Percentiles rank a stretch among this genome's conserved stretches.
phyloP scores from a whole-genome alignment of 2,797 vertebrate genomes.

The Eidolon dupreanum region DNA sequence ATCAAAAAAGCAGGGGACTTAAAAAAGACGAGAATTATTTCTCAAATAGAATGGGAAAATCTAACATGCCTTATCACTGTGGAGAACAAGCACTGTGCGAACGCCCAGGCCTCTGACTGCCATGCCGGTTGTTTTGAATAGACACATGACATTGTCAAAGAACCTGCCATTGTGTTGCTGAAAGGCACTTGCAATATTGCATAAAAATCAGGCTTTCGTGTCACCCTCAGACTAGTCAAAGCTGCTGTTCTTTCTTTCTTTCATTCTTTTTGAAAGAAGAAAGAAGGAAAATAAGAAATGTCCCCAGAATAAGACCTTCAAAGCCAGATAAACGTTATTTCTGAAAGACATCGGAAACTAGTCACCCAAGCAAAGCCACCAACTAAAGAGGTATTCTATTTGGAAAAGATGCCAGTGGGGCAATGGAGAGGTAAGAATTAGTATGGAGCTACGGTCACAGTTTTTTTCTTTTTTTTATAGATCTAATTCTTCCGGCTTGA shows the following conservation, averaged over 20 bases:
- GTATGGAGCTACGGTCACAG: neutral
- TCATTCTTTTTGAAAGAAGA: slow-evolving; percentile 68
- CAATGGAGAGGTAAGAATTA: neutral
- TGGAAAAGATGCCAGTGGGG: neutral
- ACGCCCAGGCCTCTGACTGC: slow-evolving; percentile 74
- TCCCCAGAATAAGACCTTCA: slow-evolving; percentile 67
- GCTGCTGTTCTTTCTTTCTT: slow-evolving; percentile 14
- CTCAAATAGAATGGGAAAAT: slow-evolving; percentile 63
- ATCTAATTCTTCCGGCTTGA: neutral
- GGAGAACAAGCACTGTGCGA: slow-evolving; percentile 66
- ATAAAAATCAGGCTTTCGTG: slow-evolving; percentile 56
- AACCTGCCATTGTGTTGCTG: slow-evolving; percentile 68
- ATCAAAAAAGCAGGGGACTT: slow-evolving; percentile 68
- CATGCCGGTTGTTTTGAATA: slow-evolving; percentile 72
- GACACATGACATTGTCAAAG: slow-evolving; percentile 74
- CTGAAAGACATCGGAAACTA: slow-evolving; percentile 46
- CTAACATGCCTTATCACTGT: slow-evolving; percentile 65
- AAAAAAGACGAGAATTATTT: slow-evolving; percentile 76
- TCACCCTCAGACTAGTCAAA: slow-evolving; percentile 66
- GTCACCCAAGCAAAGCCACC: slow-evolving; percentile 42
- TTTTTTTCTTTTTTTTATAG: neutral
- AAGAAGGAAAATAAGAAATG: slow-evolving; percentile 77
- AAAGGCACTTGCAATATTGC: slow-evolving; percentile 72
- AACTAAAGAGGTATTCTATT: neutral
- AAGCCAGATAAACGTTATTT: slow-evolving; percentile 52